phyloP scores from a whole-genome alignment of 2,888 invertebrate species.

The Reticulitermes lucifugus region DNA sequence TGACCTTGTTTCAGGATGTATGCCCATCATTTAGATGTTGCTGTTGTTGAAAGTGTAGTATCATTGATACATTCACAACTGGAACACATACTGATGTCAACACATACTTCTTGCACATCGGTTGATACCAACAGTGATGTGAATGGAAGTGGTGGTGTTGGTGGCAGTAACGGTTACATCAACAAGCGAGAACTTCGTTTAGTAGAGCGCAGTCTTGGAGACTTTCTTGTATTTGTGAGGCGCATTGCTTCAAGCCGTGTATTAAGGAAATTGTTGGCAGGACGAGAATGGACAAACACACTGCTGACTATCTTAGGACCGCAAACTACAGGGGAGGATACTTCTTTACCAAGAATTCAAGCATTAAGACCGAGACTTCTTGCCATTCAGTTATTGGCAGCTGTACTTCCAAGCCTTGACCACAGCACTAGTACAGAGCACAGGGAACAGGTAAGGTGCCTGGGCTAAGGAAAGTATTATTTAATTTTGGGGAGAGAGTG shows the following conservation, averaged over 20 bases:
- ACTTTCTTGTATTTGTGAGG: conserved; percentile 69
- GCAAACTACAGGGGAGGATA: conserved; percentile 53
- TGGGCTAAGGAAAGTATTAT: not conserved
- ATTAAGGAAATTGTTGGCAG: conserved; percentile 65
- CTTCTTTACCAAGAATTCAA: conserved; percentile 60
- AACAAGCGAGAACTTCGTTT: conserved; percentile 54
- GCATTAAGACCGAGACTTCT: conserved; percentile 68
- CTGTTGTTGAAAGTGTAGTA: conserved; percentile 66
- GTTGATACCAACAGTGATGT: conserved; percentile 3
- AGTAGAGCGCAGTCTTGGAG: conserved; percentile 65
- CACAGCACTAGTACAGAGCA: conserved; percentile 61
- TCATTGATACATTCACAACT: conserved; percentile 68
- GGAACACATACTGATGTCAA: conserved; percentile 55
- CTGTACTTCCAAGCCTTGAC: conserved; percentile 64
- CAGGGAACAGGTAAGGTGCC: conserved; percentile 61
- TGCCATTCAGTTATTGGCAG: conserved; percentile 67
- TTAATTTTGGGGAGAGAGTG: not conserved
- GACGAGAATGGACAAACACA: conserved; percentile 67
- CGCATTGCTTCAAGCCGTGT: conserved; percentile 65
- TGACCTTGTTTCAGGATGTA: conserved; percentile 61
- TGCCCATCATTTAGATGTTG: conserved; percentile 65
- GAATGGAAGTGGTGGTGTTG: not conserved
- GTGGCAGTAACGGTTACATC: not conserved
- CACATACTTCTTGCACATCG: not conserved
- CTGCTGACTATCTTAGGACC: conserved; percentile 63